Base-by-base conservation (phyloP, 2,888 invertebrate genomes). In the Archips xylosteana region DNA sequence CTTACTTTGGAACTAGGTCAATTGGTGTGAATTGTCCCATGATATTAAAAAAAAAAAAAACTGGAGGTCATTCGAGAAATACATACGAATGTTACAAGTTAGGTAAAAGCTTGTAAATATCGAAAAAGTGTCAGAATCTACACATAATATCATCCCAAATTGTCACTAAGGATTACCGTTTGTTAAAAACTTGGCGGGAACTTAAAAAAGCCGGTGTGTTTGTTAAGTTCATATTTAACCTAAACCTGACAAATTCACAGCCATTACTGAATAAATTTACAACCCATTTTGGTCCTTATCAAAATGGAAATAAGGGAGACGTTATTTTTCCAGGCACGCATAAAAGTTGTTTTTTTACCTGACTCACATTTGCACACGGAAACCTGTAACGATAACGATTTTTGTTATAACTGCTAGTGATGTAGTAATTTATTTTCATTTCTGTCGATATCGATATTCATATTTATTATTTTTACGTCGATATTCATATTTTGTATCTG, bases 301-400 rank as follows among this genome's bases (percentile, higher is more conserved):
- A 10, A 6, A 3, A 23, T 51, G 1, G 51, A 6, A 45, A 61
- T 74, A 65, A 64, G 32, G 12, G 45, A 15, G 13, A 15, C 45
- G 51, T 34, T 32, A 60, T 68, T 12, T 68, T 63, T 12, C 32
- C 49, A 51, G 60, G 49, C 34, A 61, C 54, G 64, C 23, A 36
- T 45, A 47, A 63, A 64, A 39, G 47, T n/a, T 45, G 39, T 57
- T 75, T 78, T 81, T 83, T 81, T 77, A 76, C 76, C 74, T 76
- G 76, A 76, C 74, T 76, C 78, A 77, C 78, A 79, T 79, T 80
- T 82, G 84, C 83, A 81, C 80, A 84, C 85, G 85, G 84, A 89
- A 86, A 87, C 82, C 77, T 75, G 81, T 83, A 88, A 87, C 82
- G 85, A 86, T 86, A 87, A 86, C 81, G 82, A 81, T 80, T 79